These are phyloP conservation scores for Liodrosophila aerea DNA, from an alignment of 2,888 invertebrate species.

Conservation along the genomic window DNA sequence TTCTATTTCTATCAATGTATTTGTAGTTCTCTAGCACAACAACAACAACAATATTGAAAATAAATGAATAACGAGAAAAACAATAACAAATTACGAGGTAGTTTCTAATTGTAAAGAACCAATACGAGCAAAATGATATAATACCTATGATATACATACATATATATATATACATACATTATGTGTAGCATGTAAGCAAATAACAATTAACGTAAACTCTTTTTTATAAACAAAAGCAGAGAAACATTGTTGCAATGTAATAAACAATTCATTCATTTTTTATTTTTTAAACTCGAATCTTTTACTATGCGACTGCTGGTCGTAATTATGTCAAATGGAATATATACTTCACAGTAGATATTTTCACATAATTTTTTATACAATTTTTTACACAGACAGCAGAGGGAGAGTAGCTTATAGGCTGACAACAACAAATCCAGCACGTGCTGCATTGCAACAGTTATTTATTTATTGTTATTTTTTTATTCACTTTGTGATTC, in stretches of 20 bases:
- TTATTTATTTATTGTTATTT: slow-evolving; percentile 2
- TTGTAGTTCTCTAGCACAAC: slow-evolving; percentile 29
- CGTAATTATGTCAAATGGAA: neutral
- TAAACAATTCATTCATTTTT: slow-evolving; percentile 59
- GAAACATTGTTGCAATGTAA: slow-evolving; percentile 53
- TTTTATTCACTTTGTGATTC: slow-evolving; percentile 15
- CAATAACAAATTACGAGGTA: slow-evolving; percentile 23
- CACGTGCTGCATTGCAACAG: slow-evolving; percentile 9
- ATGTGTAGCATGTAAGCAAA: slow-evolving; percentile 39
- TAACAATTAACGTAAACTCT: slow-evolving; percentile 17
- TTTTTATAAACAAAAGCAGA: slow-evolving; percentile 50
- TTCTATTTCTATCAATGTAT: slow-evolving; percentile 12
- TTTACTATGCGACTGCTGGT: slow-evolving; percentile 24
- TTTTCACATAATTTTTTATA: slow-evolving; percentile 31
- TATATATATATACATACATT: slow-evolving; percentile 6
- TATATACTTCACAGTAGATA: slow-evolving; percentile 6
- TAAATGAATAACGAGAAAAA: too few species aligned
- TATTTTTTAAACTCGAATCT: slow-evolving; percentile 36
- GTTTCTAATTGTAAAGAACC: slow-evolving; percentile 54
- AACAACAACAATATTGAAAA: slow-evolving; percentile 15
- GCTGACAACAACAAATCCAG: slow-evolving; percentile 13
- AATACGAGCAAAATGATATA: slow-evolving; percentile 54
- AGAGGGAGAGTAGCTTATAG: slow-evolving; percentile 17
- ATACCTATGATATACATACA: slow-evolving; percentile 46
- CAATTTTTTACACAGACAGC: too few species aligned